These are phyloP conservation scores for Acrocephalus arundinaceus DNA, from an alignment of 2,113 vertebrate genomes.

Conservation along the genomic window DNA sequence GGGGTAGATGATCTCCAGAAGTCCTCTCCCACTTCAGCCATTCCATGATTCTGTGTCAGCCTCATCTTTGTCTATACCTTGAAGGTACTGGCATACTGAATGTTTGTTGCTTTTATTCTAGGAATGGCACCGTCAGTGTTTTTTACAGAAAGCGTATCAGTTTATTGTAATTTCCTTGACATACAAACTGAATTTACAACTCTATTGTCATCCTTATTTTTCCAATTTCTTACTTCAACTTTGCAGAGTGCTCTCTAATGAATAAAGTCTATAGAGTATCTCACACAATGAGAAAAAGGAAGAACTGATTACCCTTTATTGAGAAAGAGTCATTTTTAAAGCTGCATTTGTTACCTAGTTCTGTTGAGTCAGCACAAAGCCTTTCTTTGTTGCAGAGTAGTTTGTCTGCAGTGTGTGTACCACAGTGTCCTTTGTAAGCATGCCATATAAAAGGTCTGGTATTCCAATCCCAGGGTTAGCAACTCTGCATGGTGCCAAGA, in stretches of 20 bases:
- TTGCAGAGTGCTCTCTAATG: background rate
- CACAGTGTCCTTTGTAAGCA: background rate
- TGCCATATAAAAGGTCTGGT: background rate
- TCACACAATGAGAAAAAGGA: background rate
- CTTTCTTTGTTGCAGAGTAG: background rate
- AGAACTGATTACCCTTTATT: background rate
- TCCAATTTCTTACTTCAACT: background rate
- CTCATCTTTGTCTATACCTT: background rate
- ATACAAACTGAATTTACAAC: background rate
- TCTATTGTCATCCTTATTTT: background rate
- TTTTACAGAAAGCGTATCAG: background rate
- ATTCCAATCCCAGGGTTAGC: background rate
- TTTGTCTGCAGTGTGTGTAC: background rate
- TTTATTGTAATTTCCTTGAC: slow-evolving; percentile 16
- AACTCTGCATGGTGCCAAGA: background rate
- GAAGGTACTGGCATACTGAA: background rate
- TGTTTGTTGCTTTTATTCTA: background rate
- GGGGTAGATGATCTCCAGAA: background rate
- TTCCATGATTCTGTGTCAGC: background rate
- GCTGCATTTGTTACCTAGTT: background rate
- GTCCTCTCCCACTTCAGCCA: background rate
- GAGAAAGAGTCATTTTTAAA: slow-evolving; percentile 23
- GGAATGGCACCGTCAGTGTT: background rate
- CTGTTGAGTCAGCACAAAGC: background rate
- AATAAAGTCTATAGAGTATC: background rate